Evolutionary conservation across 2,797 vertebrate species (phyloP), one percentile per base, ranked within the genome.

Genomic region (Pterois miles): DNA sequence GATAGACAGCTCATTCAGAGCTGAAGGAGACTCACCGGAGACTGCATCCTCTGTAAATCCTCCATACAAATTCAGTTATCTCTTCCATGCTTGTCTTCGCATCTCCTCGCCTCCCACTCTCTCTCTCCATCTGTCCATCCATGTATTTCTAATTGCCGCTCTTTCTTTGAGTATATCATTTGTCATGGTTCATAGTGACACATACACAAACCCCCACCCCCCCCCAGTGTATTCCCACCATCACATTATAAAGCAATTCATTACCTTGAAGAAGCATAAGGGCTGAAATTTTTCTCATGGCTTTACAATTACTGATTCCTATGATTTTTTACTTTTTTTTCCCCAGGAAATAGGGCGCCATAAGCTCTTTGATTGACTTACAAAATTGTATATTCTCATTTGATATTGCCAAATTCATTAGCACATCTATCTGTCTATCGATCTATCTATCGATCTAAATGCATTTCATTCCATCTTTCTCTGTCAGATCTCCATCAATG

Each of bases 401-500:
- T 68, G 9, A 14, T 18, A 7, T 20, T 12, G 31, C 22, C 48
- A 36, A 18, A 23, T 60, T 8, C 18, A 59, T 34, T 18, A 16
- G 18, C 36, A 29, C 29, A 29, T 29, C 29, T 29, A 29, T 29
- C 29, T 29, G 5, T 66, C 56, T 12, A 4, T 79, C 10, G 18
- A 4, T 62, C 36, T 18, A 20, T 40, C 27, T 27, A 1, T 72
- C 72, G 33, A 13, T 57, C 29, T 68, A 2, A 69, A 62, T 31
- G 7, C 10, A 2, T 66, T 62, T 60, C 7, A 66, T 18, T 63
- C 5, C 27, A 31, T 64, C 34, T 68, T 43, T 54, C 38, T 62
- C 27, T 1, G 0, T 82, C 93, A 99, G 98, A 93, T 98, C 74
- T 96, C 96, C 1, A 92, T 98, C 83, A 96, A 96, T 73, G 97